These are phyloP conservation scores for Pelodiscus sinensis DNA, from an alignment of 2,113 vertebrate genomes.

Conservation along the genomic window DNA sequence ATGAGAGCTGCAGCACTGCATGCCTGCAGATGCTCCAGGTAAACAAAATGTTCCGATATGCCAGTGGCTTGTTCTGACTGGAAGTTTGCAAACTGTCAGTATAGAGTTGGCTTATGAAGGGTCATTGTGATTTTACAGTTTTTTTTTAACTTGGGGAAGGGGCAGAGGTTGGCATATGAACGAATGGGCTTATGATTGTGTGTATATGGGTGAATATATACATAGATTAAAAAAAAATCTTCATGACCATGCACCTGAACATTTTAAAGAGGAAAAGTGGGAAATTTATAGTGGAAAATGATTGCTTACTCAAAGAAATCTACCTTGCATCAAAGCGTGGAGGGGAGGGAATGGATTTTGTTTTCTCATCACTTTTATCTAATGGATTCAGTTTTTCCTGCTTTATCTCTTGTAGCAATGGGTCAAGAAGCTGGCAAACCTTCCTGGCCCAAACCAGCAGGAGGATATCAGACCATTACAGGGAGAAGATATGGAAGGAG, in stretches of 20 bases:
- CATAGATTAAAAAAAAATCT: not conserved
- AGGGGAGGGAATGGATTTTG: not conserved
- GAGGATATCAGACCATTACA: constrained; percentile 75
- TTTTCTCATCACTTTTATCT: not conserved
- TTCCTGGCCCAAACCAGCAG: constrained; percentile 75
- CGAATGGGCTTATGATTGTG: too few relatives aligned
- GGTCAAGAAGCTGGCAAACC: constrained; percentile 80
- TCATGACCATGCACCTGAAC: not conserved
- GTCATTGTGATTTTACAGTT: too few relatives aligned
- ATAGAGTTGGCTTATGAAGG: too few relatives aligned
- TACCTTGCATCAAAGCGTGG: rapidly evolving
- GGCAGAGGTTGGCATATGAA: too few relatives aligned
- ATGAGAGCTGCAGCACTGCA: too few relatives aligned
- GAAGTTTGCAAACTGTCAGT: too few relatives aligned
- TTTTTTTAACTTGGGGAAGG: too few relatives aligned
- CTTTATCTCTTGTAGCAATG: constrained; percentile 74
- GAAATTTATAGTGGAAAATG: not conserved
- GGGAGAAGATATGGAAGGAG: constrained; percentile 80
- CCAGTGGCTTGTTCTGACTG: too few relatives aligned
- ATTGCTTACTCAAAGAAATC: not conserved
- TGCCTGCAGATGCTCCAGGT: too few relatives aligned
- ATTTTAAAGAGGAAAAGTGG: not conserved
- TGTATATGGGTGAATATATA: too few relatives aligned
- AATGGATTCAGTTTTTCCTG: not conserved
- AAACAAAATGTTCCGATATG: too few relatives aligned